phyloP scores from a whole-genome alignment of 2,113 vertebrate genomes.

The Saccopteryx leptura region DNA sequence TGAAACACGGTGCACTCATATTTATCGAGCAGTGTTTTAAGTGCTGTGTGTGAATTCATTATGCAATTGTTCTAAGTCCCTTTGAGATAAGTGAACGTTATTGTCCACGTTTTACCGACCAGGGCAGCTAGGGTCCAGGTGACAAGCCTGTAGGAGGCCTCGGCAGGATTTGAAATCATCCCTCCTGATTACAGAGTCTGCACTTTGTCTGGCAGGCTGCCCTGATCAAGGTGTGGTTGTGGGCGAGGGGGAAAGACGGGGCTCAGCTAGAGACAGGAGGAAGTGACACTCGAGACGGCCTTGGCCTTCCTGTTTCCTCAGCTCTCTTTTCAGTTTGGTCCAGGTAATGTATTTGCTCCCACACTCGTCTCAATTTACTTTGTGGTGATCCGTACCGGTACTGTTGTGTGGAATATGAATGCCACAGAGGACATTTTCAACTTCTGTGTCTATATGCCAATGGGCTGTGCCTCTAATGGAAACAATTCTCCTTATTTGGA shows the following conservation, averaged over 20 bases:
- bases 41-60: slow-evolving; percentile 8
- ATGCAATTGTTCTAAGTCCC: background rate
- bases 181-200: background rate
- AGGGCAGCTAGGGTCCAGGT: background rate
- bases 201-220: background rate
- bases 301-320: background rate
- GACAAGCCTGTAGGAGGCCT: background rate
- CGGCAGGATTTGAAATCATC: background rate
- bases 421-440: background rate
- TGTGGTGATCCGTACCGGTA: background rate
- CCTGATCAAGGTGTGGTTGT: background rate
- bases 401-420: background rate
- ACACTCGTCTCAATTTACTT: slow-evolving; percentile 12
- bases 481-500: slow-evolving; percentile 1
- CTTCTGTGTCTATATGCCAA: background rate
- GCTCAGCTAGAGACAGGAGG: background rate
- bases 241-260: background rate
- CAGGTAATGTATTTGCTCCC: background rate
- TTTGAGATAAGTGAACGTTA: background rate
- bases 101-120: background rate
- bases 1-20: background rate
- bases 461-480: background rate
- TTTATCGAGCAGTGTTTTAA: background rate
- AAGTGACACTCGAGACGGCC: background rate
- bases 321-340: background rate